Conservation (phyloP, 2,797 vertebrate species). For the Catamblyrhynchus diadema region DNA sequence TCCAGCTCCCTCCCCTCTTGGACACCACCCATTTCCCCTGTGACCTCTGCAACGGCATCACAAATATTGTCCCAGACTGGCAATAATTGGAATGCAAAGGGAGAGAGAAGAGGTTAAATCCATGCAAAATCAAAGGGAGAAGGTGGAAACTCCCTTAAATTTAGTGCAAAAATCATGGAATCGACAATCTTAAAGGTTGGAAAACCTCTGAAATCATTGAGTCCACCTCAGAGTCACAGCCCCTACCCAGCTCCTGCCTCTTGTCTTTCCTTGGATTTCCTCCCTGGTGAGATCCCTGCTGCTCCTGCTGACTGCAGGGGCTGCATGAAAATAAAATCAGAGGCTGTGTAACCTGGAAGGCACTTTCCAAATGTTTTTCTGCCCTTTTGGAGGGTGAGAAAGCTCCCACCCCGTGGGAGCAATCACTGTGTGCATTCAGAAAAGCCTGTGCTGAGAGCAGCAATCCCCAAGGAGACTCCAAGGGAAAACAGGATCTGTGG, state of each 20-base stretch:
- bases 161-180: background rate
- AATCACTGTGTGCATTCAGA: rapidly evolving
- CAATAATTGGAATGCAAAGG: background rate
- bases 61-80: background rate
- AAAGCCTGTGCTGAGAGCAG: background rate
- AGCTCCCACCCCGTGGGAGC: background rate
- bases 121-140: background rate
- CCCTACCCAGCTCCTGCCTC: background rate
- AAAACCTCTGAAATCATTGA: too few relatives aligned
- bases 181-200: background rate
- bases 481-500: background rate
- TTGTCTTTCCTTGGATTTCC: background rate
- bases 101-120: background rate
- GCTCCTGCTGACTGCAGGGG: background rate
- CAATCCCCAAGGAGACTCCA: background rate
- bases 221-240: too few relatives aligned
- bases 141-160: background rate
- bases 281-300: background rate
- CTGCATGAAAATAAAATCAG: background rate
- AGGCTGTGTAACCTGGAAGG: background rate
- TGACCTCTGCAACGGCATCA: background rate
- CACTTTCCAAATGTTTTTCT: background rate
- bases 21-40: rapidly evolving
- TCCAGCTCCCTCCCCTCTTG: background rate
- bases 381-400: background rate